A percentile compares a stretch with the other conserved stretches of the same genome.
phyloP scores from a whole-genome alignment of 2,888 invertebrate species.

The Lydus trimaculatus region DNA sequence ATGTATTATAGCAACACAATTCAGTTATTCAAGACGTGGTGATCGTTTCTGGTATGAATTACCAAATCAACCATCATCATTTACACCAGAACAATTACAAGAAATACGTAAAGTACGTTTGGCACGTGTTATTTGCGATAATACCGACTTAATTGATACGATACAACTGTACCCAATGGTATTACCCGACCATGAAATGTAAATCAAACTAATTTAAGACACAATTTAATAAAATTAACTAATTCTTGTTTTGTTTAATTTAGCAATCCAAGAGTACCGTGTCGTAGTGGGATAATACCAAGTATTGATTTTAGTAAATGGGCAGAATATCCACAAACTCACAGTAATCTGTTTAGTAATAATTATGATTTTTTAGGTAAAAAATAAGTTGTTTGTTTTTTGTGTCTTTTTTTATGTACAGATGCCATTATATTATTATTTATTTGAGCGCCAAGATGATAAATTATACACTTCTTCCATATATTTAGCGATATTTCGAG shows the following conservation, averaged over 20 bases:
- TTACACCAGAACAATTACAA: conserved; percentile 84
- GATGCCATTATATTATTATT: conserved; percentile 39
- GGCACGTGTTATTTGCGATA: conserved; percentile 88
- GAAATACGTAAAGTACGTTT: conserved; percentile 84
- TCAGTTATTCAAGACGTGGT: conserved; percentile 86
- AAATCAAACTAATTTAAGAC: conserved; percentile 59
- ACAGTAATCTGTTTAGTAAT: conserved; percentile 17
- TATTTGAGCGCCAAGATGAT: conserved; percentile 27
- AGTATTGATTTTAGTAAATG: conserved; percentile 88
- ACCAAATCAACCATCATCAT: conserved; percentile 90
- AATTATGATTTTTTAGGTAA: conserved; percentile 39
- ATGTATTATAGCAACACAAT: conserved; percentile 92
- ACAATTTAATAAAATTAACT: background rate
- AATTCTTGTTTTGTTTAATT: too few species aligned
- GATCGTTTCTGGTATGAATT: conserved; percentile 96
- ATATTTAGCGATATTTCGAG: background rate
- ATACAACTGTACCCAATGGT: conserved; percentile 93
- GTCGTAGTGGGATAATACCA: conserved; percentile 87
- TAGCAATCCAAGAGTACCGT: conserved; percentile 93
- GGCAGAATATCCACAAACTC: conserved; percentile 69
- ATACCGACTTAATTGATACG: conserved; percentile 90
- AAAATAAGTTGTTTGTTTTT: conserved; percentile 25
- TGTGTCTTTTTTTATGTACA: conserved; percentile 29
- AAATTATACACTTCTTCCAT: conserved; percentile 15
- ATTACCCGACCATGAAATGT: conserved; percentile 92